phyloP scores from a whole-genome alignment of 2,113 vertebrate genomes.

The Nansenia antarctica region DNA sequence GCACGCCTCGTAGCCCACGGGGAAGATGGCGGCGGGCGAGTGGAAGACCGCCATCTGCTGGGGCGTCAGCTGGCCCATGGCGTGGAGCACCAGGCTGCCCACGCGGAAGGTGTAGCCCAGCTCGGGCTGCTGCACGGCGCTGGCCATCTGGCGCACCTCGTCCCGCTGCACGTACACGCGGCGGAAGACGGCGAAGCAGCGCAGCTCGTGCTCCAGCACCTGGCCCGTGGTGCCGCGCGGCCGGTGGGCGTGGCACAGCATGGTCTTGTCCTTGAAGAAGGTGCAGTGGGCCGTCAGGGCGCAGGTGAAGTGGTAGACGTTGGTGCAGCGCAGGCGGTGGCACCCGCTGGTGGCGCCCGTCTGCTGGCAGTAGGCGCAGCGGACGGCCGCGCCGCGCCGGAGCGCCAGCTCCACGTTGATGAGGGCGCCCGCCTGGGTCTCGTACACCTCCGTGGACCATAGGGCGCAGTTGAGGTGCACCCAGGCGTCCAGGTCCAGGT shows the following conservation, averaged over 20 bases:
- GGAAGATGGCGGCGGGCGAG: constrained; percentile 87
- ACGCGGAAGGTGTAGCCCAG: constrained; percentile 94
- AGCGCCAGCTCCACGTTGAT: constrained; percentile 95
- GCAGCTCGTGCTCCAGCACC: constrained; percentile 89
- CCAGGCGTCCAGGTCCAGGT: constrained; percentile 95
- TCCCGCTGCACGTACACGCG: constrained; percentile 94
- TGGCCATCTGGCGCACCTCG: constrained; percentile 90
- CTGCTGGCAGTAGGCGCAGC: constrained; percentile 93
- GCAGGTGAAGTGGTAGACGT: constrained; percentile 98
- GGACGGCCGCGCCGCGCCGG: constrained; percentile 86
- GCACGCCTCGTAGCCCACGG: constrained; percentile 92
- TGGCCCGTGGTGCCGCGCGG: constrained; percentile 80
- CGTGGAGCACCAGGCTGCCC: constrained; percentile 92
- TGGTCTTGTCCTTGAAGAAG: constrained; percentile 99
- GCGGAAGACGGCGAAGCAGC: constrained; percentile 93
- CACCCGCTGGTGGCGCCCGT: constrained; percentile 94
- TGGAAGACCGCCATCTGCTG: constrained; percentile 92
- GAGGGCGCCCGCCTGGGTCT: constrained; percentile 97
- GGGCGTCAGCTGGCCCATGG: constrained; percentile 89
- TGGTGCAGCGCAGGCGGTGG: constrained; percentile 93
- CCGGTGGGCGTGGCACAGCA: constrained; percentile 96
- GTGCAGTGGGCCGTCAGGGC: constrained; percentile 96
- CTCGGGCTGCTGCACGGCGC: constrained; percentile 89
- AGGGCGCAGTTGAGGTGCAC: constrained; percentile 97
- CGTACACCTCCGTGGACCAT: constrained; percentile 97